Conservation (phyloP, 2,888 invertebrate species). For the Metellina segmentata region DNA sequence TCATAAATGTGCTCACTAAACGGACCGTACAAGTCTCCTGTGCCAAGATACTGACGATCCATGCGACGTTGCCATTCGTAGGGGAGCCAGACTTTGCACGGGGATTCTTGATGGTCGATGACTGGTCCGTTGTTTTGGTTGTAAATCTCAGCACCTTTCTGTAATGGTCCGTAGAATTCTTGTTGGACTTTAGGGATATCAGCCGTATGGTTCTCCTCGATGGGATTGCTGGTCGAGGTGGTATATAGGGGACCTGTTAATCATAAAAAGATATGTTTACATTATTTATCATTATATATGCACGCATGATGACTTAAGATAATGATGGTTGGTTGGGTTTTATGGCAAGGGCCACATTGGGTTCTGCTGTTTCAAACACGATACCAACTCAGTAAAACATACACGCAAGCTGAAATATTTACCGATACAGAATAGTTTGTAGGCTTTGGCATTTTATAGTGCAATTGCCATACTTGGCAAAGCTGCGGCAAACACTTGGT, state of each 20-base stretch:
- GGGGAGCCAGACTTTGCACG: conserved; percentile 74
- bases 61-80: conserved; percentile 74
- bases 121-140: conserved; percentile 41
- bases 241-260: conserved; percentile 75
- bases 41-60: conserved; percentile 73
- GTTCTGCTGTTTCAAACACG: too few species aligned
- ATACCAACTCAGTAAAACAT: too few species aligned
- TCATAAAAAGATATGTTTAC: too few species aligned
- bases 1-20: conserved; percentile 81
- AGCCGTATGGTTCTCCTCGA: conserved; percentile 73
- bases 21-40: conserved; percentile 71
- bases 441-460: too few species aligned
- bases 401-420: too few species aligned
- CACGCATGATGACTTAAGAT: too few species aligned
- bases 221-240: conserved; percentile 72
- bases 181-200: conserved; percentile 65
- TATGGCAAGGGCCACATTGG: too few species aligned
- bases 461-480: too few species aligned
- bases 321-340: too few species aligned
- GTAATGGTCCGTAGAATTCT: conserved; percentile 71
- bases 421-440: too few species aligned
- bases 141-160: conserved; percentile 71
- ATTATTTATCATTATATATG: too few species aligned
- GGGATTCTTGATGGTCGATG: conserved; percentile 68
- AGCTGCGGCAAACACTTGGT: too few species aligned